phyloP scores from a whole-genome alignment of 2,888 invertebrate species.

The Drosophila infuscata region DNA sequence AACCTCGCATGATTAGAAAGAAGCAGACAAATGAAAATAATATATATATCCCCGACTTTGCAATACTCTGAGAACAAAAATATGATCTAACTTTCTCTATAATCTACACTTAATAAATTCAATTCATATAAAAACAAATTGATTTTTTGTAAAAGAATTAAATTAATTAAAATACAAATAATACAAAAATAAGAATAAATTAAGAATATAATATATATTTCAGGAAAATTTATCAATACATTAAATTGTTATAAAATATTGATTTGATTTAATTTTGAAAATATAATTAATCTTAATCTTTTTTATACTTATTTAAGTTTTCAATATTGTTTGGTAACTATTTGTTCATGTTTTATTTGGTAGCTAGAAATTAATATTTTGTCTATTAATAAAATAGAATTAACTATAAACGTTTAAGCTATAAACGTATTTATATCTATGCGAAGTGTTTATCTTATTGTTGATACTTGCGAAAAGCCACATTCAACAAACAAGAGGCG shows the following conservation, averaged over 20 bases:
- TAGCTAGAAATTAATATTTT: not conserved
- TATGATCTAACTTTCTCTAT: not conserved
- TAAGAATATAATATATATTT: not conserved
- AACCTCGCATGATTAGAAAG: constrained; percentile 27
- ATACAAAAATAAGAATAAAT: not conserved
- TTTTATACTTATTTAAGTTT: not conserved
- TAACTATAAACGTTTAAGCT: constrained; percentile 13
- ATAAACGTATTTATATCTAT: constrained; percentile 27
- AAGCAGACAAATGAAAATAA: constrained; percentile 6
- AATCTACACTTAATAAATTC: not conserved
- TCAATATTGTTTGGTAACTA: not conserved
- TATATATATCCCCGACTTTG: not conserved
- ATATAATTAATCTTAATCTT: not conserved
- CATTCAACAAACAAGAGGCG: constrained; percentile 17
- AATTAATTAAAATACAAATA: no score
- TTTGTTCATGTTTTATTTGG: not conserved
- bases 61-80: constrained; percentile 13
- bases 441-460: constrained; percentile 56
- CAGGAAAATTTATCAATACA: not conserved
- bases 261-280: not conserved
- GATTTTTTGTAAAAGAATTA: fast-evolving
- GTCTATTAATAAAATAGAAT: not conserved
- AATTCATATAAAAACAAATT: not conserved
- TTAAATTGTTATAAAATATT: not conserved
- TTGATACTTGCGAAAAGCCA: constrained; percentile 41